Evolutionary conservation across 2,888 invertebrate genomes (phyloP).

Genomic region (Catotricha subobsoleta): DNA sequence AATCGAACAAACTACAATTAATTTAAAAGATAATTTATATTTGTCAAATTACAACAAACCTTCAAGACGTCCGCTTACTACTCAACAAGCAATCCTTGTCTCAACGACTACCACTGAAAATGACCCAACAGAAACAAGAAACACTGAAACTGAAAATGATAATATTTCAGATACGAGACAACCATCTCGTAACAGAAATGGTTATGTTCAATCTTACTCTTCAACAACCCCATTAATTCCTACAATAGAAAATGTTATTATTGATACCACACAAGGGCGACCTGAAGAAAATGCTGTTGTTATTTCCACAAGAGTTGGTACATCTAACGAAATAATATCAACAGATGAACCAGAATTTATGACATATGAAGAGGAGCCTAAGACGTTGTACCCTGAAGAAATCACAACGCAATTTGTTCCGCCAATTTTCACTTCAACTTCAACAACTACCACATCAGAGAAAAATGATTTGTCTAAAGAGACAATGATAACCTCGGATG

Average conservation of each 20-base stretch:
- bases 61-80: neutral
- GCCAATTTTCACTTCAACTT: slow-evolving; percentile 1
- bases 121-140: neutral
- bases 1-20: slow-evolving; percentile 1
- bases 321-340: neutral
- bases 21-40: neutral
- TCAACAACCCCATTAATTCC: neutral
- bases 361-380: neutral
- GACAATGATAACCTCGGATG: neutral
- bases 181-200: neutral
- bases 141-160: neutral
- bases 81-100: slow-evolving; percentile 1
- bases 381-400: neutral
- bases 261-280: neutral
- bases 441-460: neutral
- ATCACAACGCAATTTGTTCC: neutral
- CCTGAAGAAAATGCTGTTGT: neutral
- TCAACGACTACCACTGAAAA: neutral
- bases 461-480: neutral
- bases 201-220: neutral
- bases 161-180: neutral
- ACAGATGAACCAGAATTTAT: neutral
- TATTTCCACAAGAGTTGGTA: neutral
- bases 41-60: neutral
- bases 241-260: slow-evolving; percentile 1